These are phyloP conservation scores for Acronicta leporina DNA, from an alignment of 2,888 invertebrate genomes.

Conservation along the genomic window DNA sequence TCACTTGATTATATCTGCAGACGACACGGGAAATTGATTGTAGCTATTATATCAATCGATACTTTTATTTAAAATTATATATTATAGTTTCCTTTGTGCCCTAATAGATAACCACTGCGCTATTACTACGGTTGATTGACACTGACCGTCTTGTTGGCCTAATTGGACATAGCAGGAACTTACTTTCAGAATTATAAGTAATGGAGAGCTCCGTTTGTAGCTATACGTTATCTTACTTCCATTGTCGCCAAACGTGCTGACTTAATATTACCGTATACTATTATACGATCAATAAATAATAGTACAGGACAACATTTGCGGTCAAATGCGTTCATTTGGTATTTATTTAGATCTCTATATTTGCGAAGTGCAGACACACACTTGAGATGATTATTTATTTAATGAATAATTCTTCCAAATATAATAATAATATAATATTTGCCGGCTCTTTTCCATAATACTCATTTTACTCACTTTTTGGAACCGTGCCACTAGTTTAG, in stretches of 20 bases:
- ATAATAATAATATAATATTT: no score
- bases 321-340: no score
- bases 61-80: conserved; percentile 33
- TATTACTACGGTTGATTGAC: conserved; percentile 52
- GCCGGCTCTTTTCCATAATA: no score
- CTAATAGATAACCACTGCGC: conserved; percentile 2
- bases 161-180: neutral
- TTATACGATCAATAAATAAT: no score
- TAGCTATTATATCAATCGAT: conserved; percentile 26
- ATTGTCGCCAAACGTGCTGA: neutral
- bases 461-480: no score
- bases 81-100: conserved; percentile 18
- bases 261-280: neutral
- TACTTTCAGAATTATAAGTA: neutral
- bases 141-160: conserved; percentile 39
- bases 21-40: conserved; percentile 35
- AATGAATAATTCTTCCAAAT: no score
- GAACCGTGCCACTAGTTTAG: no score
- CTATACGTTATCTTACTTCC: neutral
- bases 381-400: no score
- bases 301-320: no score
- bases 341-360: no score
- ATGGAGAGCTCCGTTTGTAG: neutral
- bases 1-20: conserved; percentile 30
- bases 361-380: no score